Percentiles rank a stretch among this genome's conserved stretches.
Conservation (phyloP, 2,797 vertebrate species). For the Eulemur rubriventer region DNA sequence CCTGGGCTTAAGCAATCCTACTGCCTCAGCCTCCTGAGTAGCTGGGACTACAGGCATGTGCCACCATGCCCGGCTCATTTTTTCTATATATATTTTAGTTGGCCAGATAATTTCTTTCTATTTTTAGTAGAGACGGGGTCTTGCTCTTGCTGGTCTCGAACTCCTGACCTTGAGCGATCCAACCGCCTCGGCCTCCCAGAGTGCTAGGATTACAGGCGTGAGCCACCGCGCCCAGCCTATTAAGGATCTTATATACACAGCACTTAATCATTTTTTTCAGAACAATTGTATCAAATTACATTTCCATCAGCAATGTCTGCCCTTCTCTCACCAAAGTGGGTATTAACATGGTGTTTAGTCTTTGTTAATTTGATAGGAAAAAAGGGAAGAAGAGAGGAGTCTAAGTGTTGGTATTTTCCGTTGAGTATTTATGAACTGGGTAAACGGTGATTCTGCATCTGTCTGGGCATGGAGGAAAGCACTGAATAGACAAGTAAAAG, state of each 20-base stretch:
- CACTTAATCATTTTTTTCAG: neutral
- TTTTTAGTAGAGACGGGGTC: too few relatives aligned
- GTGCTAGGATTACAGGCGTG: too few relatives aligned
- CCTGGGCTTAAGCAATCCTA: too few relatives aligned
- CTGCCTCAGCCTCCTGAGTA: too few relatives aligned
- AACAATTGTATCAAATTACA: neutral
- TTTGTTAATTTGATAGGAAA: neutral
- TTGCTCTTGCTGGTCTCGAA: too few relatives aligned
- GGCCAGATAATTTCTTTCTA: too few relatives aligned
- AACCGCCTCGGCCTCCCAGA: too few relatives aligned
- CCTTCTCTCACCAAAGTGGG: neutral
- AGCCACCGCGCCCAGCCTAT: too few relatives aligned
- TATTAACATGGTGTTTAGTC: neutral
- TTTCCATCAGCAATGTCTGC: neutral
- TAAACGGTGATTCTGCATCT: neutral
- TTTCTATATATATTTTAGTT: too few relatives aligned
- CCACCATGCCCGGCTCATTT: too few relatives aligned
- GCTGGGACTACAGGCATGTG: too few relatives aligned
- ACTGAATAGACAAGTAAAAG: neutral
- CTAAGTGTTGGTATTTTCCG: neutral
- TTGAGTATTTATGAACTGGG: neutral
- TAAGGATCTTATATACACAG: neutral
- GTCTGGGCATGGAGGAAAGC: neutral
- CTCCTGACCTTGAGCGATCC: too few relatives aligned
- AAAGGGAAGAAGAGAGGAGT: neutral